A percentile compares a stretch with the other conserved stretches of the same genome.
phyloP scores from a whole-genome alignment of 2,888 invertebrate species.

The Balanococcus diminutus region DNA sequence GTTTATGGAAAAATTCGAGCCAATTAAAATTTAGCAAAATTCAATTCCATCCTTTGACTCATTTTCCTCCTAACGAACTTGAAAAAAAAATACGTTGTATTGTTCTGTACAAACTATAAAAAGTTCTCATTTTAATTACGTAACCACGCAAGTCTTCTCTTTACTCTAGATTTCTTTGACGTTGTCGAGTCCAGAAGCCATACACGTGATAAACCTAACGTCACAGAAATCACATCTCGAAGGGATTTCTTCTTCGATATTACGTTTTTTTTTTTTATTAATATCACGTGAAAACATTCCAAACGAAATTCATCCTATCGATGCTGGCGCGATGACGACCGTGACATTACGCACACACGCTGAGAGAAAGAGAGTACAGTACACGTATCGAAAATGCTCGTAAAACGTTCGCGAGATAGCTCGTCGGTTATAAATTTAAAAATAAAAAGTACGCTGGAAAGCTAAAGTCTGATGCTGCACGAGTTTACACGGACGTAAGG shows the following conservation, averaged over 20 bases:
- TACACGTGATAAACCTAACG: neutral
- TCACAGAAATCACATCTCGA: neutral
- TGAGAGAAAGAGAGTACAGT: no score
- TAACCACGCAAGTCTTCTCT: neutral
- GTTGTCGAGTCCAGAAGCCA: neutral
- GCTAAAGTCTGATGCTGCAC: neutral
- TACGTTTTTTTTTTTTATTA: neutral
- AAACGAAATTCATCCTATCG: neutral
- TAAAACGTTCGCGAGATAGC: neutral
- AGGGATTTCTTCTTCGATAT: neutral
- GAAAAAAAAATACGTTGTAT: neutral
- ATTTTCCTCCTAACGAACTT: neutral
- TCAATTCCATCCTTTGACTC: neutral
- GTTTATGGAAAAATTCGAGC: neutral
- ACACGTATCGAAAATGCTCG: neutral
- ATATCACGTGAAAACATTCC: neutral
- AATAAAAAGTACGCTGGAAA: neutral
- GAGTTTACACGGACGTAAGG: neutral
- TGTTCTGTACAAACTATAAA: neutral
- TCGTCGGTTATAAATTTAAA: neutral
- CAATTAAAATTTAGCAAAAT: neutral
- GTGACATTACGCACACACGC: slow-evolving; percentile 34
- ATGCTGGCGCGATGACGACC: slow-evolving; percentile 36
- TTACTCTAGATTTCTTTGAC: neutral
- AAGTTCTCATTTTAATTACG: neutral